Percentiles rank a stretch among this genome's conserved stretches.
These are phyloP conservation scores for Chloroclystis v-ata DNA, from an alignment of 2,888 invertebrate genomes.

Conservation along the genomic window DNA sequence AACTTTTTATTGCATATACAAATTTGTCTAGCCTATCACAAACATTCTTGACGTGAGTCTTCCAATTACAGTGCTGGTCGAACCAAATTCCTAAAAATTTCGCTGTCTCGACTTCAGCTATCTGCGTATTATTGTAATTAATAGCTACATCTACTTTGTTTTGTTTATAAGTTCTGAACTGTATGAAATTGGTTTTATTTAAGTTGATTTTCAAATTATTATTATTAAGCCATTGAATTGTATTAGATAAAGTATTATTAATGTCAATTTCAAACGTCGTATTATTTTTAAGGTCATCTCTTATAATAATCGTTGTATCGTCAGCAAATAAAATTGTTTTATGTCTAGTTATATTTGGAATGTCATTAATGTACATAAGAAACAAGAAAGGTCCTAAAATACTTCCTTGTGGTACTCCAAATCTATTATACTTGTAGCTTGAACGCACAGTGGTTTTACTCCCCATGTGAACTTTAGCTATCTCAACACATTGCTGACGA, in stretches of 20 bases:
- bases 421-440: not conserved
- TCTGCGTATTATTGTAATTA: not conserved
- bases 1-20: not conserved
- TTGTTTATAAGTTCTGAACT: too few relatives aligned
- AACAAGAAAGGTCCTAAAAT: not conserved
- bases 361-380: not conserved
- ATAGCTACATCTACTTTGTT: not conserved
- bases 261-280: not conserved
- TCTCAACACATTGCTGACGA: not conserved
- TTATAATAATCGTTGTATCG: not conserved
- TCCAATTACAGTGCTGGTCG: not conserved
- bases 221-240: too few relatives aligned
- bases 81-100: not conserved
- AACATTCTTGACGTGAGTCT: not conserved
- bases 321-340: not conserved
- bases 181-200: too few relatives aligned
- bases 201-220: too few relatives aligned
- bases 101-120: not conserved
- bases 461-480: not conserved
- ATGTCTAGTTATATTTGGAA: not conserved
- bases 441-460: not conserved
- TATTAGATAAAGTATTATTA: not conserved
- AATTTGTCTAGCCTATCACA: not conserved
- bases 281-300: not conserved
- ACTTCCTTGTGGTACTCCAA: conserved; percentile 1